Base-by-base conservation (phyloP, 2,797 vertebrate genomes). In the Myripristis murdjan region DNA sequence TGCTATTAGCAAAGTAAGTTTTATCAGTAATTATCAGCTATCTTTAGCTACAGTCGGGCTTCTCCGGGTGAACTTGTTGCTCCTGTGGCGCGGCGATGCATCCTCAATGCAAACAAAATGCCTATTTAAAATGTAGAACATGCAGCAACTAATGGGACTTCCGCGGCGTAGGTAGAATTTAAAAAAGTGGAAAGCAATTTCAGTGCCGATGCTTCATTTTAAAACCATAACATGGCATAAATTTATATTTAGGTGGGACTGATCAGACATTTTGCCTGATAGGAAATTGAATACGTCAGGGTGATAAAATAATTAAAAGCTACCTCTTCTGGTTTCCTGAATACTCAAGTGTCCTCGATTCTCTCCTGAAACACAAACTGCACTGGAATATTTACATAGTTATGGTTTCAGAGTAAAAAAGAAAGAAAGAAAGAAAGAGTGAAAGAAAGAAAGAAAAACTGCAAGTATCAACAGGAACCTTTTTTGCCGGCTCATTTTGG, bases 401-500 rank as follows among this genome's bases (percentile, higher is more conserved):
- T 55, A 43, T 24, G 39, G 41, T 35, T 66, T 73, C 16, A 43
- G 43, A 66, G 20, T 43, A 62, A 33, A 5, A 6, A 35, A 35
- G 2, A 35, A 7, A 35, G 2, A 65, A 24, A 43, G 58, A 65
- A 18, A 43, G 58, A 43, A 43, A 66, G 20, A 43, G 62, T 33
- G 5, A 6, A 35, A 35, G 2, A 35, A 7, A 35, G 2, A 65
- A 24, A 43, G 58, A n/a, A 33, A 15, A 72, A 20, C 33, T 33
- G 46, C 11, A 53, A 57, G 22, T 52, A 61, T 64, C 44, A 69
- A 78, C 71, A 66, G 46, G 26, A 58, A 57, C 59, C 15, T 58
- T 66, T 65, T 72, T 43, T 80, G 52, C 58, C 54, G 44, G 26
- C 62, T 57, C 51, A 70, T 81, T 77, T 66, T 71, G 70, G 73